Evolutionary conservation across 2,888 invertebrate species (phyloP).

Genomic region (Spatulosminthurus flaviceps): DNA sequence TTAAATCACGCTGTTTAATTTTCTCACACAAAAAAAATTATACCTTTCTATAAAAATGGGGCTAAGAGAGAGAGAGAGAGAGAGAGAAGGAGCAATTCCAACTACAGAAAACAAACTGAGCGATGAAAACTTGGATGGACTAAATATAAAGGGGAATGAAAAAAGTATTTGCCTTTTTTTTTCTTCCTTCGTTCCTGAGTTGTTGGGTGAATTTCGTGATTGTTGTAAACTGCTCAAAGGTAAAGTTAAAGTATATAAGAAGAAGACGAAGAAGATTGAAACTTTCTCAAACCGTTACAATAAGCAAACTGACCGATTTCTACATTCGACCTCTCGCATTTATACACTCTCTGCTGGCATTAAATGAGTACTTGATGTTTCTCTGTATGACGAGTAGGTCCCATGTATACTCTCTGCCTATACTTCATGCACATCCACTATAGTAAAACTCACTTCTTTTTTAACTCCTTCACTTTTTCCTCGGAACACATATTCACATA

Average conservation of each 20-base stretch:
- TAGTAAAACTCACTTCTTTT: background rate
- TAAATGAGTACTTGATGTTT: background rate
- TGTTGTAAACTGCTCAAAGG: background rate
- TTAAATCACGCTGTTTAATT: background rate
- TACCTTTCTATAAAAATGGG: background rate
- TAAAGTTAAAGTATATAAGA: background rate
- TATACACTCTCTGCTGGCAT: conserved; percentile 39
- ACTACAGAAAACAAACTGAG: conserved; percentile 16
- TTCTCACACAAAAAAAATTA: background rate
- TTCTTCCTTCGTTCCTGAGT: conserved; percentile 3
- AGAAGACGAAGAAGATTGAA: conserved; percentile 32
- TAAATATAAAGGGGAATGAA: conserved; percentile 25
- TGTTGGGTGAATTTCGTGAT: background rate
- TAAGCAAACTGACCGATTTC: conserved; percentile 55
- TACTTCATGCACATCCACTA: no score
- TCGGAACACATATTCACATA: background rate
- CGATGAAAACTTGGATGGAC: background rate
- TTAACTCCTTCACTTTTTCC: conserved; percentile 14
- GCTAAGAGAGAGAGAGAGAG: background rate
- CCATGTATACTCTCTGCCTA: no score
- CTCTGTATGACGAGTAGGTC: background rate
- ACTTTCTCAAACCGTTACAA: conserved; percentile 54
- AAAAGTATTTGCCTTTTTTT: conserved; percentile 38
- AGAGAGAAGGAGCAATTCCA: no score
- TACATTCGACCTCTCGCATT: conserved; percentile 52